phyloP scores from a whole-genome alignment of 2,888 invertebrate species.

The Lasioglossum marginatum region DNA sequence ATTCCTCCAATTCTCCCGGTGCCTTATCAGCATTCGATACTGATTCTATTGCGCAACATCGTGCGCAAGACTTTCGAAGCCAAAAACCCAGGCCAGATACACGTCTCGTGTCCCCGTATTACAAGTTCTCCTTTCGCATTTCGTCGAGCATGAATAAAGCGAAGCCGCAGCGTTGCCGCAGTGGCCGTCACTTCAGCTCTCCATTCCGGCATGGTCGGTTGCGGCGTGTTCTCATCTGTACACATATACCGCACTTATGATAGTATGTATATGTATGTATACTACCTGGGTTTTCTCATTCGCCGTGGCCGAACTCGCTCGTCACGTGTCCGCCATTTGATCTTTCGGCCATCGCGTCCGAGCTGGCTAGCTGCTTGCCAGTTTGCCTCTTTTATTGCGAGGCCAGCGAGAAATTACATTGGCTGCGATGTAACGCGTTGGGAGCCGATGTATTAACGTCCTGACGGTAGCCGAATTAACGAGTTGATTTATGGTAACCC shows the following conservation, averaged over 20 bases:
- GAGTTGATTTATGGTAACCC: neutral
- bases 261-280: neutral
- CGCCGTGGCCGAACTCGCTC: slow-evolving; percentile 27
- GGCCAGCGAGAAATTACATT: slow-evolving; percentile 46
- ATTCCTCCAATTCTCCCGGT: neutral
- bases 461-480: neutral
- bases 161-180: slow-evolving; percentile 56
- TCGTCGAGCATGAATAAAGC: slow-evolving; percentile 76
- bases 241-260: neutral
- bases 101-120: neutral
- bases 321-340: slow-evolving; percentile 40
- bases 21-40: neutral
- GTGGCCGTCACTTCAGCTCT: slow-evolving; percentile 26
- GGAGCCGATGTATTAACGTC: slow-evolving; percentile 13
- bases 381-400: slow-evolving; percentile 62
- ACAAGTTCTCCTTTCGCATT: slow-evolving; percentile 52
- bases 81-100: neutral
- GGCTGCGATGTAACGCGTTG: slow-evolving; percentile 38
- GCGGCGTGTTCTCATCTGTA: slow-evolving; percentile 54
- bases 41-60: neutral
- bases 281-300: slow-evolving; percentile 30
- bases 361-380: neutral
- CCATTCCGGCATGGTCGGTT: slow-evolving; percentile 49
- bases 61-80: neutral
- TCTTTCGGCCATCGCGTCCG: slow-evolving; percentile 4